Conservation (phyloP, 2,797 vertebrate genomes). For the Cyclura pinguis region DNA sequence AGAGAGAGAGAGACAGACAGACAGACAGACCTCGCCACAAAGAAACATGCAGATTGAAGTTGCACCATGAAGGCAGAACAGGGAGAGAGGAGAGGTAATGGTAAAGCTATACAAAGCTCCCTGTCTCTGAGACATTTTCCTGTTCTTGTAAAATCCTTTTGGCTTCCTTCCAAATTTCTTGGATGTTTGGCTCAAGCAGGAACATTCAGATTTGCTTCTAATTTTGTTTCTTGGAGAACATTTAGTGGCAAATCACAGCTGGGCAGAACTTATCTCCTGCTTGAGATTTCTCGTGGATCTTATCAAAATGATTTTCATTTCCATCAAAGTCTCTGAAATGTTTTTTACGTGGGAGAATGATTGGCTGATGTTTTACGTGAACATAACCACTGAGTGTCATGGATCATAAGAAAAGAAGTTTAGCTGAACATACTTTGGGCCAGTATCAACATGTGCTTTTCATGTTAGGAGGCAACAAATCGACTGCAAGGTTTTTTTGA, state of each 20-base stretch:
- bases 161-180: neutral
- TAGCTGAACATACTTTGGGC: neutral
- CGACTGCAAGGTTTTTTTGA: too few relatives aligned
- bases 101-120: neutral
- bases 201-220: neutral
- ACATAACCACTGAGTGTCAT: neutral
- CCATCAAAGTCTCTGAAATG: neutral
- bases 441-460: neutral
- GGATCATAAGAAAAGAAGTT: neutral
- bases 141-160: neutral
- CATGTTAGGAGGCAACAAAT: too few relatives aligned
- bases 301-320: neutral
- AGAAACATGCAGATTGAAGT: neutral
- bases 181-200: neutral
- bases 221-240: neutral
- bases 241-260: neutral
- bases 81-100: neutral
- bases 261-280: neutral
- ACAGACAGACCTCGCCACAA: neutral
- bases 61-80: neutral
- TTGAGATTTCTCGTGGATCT: neutral
- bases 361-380: neutral
- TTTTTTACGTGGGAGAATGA: neutral
- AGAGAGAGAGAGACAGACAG: neutral
- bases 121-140: neutral